Percentiles rank a stretch among this genome's conserved stretches.
Evolutionary conservation across 2,113 vertebrate species (phyloP).

Genomic region (Coracopsis vasa): DNA sequence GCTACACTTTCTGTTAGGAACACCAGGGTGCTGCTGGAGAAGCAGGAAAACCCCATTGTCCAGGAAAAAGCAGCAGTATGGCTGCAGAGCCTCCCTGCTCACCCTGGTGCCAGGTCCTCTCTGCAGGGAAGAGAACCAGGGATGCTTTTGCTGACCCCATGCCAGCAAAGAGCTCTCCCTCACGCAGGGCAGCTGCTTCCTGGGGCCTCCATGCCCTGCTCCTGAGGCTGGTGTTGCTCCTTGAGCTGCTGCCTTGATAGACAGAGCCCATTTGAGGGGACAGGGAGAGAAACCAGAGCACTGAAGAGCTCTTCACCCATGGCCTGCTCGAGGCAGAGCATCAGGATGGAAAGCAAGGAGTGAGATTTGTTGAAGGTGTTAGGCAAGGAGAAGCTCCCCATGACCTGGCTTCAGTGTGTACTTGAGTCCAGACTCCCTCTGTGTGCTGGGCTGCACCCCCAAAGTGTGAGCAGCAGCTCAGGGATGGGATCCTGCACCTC

Average conservation of each 20-base stretch:
- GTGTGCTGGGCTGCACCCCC: not conserved
- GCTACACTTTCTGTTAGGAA: not conserved
- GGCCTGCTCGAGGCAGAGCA: not conserved
- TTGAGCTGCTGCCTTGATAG: not conserved
- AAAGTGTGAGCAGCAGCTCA: not conserved
- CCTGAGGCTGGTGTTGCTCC: not conserved
- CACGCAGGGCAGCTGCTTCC: not conserved
- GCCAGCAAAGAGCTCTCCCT: not conserved
- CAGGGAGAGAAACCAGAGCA: not conserved
- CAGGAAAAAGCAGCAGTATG: not conserved
- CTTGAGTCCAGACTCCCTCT: not conserved
- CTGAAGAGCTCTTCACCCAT: accelerated
- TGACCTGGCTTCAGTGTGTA: not conserved
- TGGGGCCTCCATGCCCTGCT: accelerated
- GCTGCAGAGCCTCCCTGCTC: not conserved
- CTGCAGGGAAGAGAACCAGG: not conserved
- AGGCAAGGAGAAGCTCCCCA: not conserved
- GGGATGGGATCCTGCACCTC: not conserved
- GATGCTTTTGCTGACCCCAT: accelerated
- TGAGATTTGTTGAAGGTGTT: not conserved
- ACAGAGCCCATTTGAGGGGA: not conserved
- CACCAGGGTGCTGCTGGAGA: not conserved
- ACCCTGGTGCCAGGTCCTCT: accelerated
- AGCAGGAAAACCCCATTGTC: not conserved
- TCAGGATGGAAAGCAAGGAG: not conserved